Base-by-base conservation (phyloP, 2,888 invertebrate species). In the Pristionchus japonicus region DNA sequence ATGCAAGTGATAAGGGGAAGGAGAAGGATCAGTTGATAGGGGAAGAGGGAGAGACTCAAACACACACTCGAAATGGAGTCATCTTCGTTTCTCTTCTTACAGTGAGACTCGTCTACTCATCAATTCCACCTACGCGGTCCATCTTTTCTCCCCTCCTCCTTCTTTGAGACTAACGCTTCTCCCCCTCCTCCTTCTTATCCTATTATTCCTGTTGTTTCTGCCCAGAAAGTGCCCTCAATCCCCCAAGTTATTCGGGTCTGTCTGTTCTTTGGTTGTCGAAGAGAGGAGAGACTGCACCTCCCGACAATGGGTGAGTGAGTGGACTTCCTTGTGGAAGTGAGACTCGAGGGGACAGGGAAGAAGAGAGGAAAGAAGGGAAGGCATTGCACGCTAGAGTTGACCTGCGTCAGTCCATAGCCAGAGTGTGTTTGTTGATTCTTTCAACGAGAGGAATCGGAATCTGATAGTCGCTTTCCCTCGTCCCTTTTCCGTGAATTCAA, bases 91-190 rank as follows among this genome's bases (percentile, higher is more conserved):
- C 20, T 34, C 34, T 15, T 67, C 67, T 67, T n/a, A n/a, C n/a
- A n/a, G n/a, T n/a, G n/a, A n/a, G n/a, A n/a, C 31, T 34, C 17
- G 31, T 34, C 31, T 34, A 31, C 40, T 31, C 40, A 74, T 74
- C 74, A 74, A 74, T 74, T 74, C 74, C 74, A 74, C 74, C 74
- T n/a, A 37, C 74, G 74, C 74, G 4, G 74, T 80, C n/a, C 49
- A 80, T 80, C 49, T 43, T 40, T 43, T 17, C 17, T 27, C 40
- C 31, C 49, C 27, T 9, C 47, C 6, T 47, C 49, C 49, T 49
- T 47, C 80, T 80, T 80, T 17, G 47, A n/a, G 37, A 37, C 77
- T 77, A n/a, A 40, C 49, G 7, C 47, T 49, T n/a, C 43, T 27
- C 17, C 7, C 40, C 15, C 20, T n/a, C 34, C 77, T 40, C 77